phyloP scores from a whole-genome alignment of 2,113 vertebrate genomes.

The Rhombomys opimus region DNA sequence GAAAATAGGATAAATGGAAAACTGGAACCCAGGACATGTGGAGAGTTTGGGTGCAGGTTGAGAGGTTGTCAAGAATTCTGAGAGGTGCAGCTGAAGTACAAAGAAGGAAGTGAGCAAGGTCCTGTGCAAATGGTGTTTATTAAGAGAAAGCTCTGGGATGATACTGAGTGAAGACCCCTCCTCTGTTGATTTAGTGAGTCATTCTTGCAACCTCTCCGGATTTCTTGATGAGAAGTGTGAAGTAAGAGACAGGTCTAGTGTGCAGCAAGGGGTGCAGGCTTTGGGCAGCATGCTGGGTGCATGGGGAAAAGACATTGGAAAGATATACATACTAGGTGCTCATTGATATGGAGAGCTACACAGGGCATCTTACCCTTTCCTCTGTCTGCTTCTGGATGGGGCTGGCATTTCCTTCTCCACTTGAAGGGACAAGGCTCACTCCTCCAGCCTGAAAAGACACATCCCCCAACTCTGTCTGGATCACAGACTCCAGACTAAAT shows the following conservation, averaged over 20 bases:
- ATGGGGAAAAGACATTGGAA: not conserved
- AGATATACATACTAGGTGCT: too few species aligned
- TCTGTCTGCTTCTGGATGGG: not conserved
- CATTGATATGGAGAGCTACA: not conserved
- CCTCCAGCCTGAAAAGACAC: not conserved
- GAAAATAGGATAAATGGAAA: not conserved
- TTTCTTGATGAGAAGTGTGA: not conserved
- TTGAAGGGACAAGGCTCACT: constrained; percentile 6
- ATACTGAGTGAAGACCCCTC: not conserved
- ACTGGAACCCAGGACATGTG: not conserved
- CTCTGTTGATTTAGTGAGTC: not conserved
- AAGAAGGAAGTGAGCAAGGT: not conserved
- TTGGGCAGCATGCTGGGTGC: not conserved
- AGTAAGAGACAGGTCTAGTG: not conserved
- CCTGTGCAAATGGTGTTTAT: not conserved
- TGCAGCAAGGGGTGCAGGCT: not conserved
- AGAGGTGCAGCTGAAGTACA: not conserved
- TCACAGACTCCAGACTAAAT: constrained; percentile 28
- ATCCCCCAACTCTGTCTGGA: not conserved
- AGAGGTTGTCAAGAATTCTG: not conserved
- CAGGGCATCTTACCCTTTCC: not conserved
- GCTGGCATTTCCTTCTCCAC: not conserved
- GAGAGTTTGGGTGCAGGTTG: not conserved
- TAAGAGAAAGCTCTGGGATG: not conserved
- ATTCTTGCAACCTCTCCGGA: not conserved